Evolutionary conservation across 2,888 invertebrate genomes (phyloP), one percentile per base, ranked within the genome.

Genomic region (Nysson spinosus): DNA sequence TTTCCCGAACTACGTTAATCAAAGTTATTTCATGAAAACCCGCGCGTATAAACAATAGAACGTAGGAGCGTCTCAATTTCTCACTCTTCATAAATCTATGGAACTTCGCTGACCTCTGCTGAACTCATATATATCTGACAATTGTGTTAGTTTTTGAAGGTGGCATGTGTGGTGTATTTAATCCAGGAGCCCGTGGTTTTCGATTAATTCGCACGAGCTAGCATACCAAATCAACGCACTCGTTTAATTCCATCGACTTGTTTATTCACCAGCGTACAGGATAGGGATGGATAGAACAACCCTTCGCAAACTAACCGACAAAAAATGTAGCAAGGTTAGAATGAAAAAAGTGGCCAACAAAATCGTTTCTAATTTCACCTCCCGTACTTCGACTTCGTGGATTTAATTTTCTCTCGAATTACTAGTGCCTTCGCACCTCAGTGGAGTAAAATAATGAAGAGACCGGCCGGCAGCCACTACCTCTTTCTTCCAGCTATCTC

Each of bases 361-460:
- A 28, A 57, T 43, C 42, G 42, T n/a, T 16, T 50, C 42, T 28
- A 37, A 57, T 50, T 20, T 19, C 12, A 11, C 9, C n/a, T 6
- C 7, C 37, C 26, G 16, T 16, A 14, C 6, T 19, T 30, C 51
- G 35, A 50, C 49, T 50, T 51, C 40, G 50, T 51, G 51, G 55
- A 56, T 66, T 65, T 56, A 55, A 61, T 66, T 66, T 56, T 56
- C 65, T 11, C 47, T 52, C 37, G 32, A 66, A 66, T 56, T 61
- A 66, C 61, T 12, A 42, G 42, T 14, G 24, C 22, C 24, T 34
- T 56, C 47, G 61, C 61, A 39, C 61, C 56, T 51, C 17, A 26
- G 24, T 16, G 32, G 32, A 43, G 49, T 54, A 47, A 65, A 65
- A 66, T 61, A 66, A 66, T 61, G 66, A 61, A 61, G 56, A 19